These are phyloP conservation scores for Coregonus sp. DNA, from an alignment of 2,797 vertebrate species.

Conservation along the genomic window DNA sequence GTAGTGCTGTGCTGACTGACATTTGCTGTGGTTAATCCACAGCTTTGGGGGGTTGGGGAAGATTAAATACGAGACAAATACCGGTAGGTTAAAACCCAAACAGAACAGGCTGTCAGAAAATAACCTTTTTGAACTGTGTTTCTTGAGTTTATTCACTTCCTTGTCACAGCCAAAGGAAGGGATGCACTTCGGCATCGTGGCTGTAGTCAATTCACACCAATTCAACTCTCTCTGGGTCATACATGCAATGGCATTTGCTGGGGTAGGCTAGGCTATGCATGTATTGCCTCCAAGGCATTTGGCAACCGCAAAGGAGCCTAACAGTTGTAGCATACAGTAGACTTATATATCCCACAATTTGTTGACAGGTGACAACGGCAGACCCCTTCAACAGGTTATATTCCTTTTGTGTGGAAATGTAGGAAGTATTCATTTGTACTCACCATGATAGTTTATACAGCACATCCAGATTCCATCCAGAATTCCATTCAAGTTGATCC, in stretches of 20 bases:
- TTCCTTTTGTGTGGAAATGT: background rate
- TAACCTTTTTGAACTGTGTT: background rate
- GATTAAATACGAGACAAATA: constrained; percentile 42
- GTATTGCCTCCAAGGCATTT: background rate
- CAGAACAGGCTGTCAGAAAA: constrained; percentile 30
- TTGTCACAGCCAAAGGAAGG: background rate
- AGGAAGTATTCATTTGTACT: background rate
- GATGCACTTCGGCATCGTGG: background rate
- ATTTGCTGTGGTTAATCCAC: constrained; percentile 41
- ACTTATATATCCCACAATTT: background rate
- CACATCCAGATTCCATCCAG: background rate
- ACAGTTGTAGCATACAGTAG: background rate
- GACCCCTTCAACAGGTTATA: background rate
- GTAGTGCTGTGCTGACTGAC: constrained; percentile 17
- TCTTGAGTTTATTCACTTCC: constrained; percentile 15
- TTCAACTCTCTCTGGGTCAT: background rate
- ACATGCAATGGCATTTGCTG: background rate
- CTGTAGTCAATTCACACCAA: background rate
- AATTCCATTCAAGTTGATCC: background rate
- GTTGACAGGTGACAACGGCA: background rate
- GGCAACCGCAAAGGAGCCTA: background rate
- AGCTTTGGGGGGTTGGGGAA: constrained; percentile 30
- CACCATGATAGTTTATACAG: background rate
- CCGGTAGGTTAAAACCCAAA: constrained; percentile 18
- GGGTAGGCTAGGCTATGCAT: background rate